Percentiles rank a stretch among this genome's conserved stretches.
These are phyloP conservation scores for Salvelinus sp. DNA, from an alignment of 2,113 vertebrate genomes.

Conservation along the genomic window DNA sequence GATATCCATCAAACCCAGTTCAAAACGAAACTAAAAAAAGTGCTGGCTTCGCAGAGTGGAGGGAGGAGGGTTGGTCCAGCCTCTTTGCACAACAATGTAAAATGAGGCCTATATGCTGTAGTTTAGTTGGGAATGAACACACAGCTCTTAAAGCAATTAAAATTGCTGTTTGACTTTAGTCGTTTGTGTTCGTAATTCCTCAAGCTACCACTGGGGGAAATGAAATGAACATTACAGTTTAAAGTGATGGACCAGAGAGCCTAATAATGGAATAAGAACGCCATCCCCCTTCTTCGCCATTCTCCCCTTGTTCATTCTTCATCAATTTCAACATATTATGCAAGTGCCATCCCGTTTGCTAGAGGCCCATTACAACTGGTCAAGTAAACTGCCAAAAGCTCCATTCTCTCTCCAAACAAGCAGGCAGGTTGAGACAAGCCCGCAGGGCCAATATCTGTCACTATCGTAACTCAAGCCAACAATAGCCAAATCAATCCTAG, in stretches of 20 bases:
- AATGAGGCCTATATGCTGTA: no score
- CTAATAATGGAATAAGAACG: background rate
- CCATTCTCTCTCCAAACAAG: slow-evolving; percentile 5
- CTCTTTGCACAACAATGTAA: no score
- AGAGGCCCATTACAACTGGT: background rate
- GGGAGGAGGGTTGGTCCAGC: no score
- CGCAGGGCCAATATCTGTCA: background rate
- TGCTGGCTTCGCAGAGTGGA: no score
- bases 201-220: no score
- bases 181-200: no score
- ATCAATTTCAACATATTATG: slow-evolving; percentile 23
- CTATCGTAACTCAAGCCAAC: slow-evolving; percentile 4
- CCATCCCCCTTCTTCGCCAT: background rate
- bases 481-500: background rate
- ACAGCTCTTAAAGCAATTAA: no score
- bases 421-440: slow-evolving; percentile 29
- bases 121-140: no score
- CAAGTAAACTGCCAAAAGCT: slow-evolving; percentile 5
- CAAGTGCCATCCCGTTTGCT: slow-evolving; percentile 20
- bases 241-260: background rate
- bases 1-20: no score
- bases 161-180: no score
- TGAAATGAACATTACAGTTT: no score
- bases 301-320: slow-evolving; percentile 2
- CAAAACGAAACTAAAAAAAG: no score